Conservation (phyloP, 2,113 vertebrate genomes). For the Carettochelys insculpta region DNA sequence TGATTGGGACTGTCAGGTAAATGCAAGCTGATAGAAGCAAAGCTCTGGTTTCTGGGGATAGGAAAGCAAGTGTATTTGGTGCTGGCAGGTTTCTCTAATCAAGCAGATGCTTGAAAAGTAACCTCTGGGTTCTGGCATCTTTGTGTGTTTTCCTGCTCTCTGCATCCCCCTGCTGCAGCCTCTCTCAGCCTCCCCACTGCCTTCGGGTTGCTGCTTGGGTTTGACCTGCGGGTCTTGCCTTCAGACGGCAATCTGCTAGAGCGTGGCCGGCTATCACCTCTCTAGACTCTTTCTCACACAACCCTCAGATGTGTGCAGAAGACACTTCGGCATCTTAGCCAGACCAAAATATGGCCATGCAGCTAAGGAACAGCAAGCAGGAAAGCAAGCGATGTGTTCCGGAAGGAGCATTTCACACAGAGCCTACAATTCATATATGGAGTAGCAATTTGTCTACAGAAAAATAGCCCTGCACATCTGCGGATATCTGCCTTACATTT, state of each 20-base stretch:
- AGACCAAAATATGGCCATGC: background rate
- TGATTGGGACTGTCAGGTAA: background rate
- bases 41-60: background rate
- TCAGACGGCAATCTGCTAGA: background rate
- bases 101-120: background rate
- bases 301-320: background rate
- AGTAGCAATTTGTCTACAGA: background rate
- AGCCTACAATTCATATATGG: background rate
- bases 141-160: background rate
- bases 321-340: background rate
- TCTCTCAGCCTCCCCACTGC: accelerated
- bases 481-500: too few relatives aligned
- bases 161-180: background rate
- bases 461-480: too few relatives aligned
- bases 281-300: accelerated
- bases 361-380: background rate
- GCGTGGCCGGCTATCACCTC: background rate
- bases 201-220: background rate
- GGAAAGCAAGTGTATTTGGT: background rate
- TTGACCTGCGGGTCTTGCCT: background rate
- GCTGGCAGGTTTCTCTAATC: background rate
- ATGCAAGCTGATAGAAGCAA: background rate
- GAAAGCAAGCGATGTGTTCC: background rate
- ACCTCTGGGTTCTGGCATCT: background rate
- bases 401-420: background rate